Percentiles rank a stretch among this genome's conserved stretches.
Conservation (phyloP, 2,113 vertebrate species). For the Sitta europaea region DNA sequence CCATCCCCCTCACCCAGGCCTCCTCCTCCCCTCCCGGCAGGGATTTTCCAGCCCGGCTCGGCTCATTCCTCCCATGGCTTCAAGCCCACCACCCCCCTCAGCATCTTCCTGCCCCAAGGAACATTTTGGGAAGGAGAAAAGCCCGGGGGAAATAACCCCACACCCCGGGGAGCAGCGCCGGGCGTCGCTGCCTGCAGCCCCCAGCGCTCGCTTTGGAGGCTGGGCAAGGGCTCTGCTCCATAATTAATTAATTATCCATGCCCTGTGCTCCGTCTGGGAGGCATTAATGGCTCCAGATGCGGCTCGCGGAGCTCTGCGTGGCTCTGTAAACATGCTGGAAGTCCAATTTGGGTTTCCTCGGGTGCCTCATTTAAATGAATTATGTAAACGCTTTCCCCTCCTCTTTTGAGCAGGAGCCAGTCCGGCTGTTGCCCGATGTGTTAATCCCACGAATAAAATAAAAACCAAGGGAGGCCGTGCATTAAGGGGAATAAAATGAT, state of each 20-base stretch:
- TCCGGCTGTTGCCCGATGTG: slow-evolving; percentile 19
- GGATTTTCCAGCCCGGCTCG: not conserved
- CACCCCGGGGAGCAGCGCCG: accelerated
- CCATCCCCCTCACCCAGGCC: accelerated
- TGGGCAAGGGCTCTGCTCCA: not conserved
- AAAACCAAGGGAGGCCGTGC: not conserved
- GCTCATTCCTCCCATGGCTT: not conserved
- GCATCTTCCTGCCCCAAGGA: not conserved
- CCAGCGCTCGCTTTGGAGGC: not conserved
- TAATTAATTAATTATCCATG: slow-evolving; percentile 51
- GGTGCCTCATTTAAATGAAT: slow-evolving; percentile 54
- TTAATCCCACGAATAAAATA: slow-evolving; percentile 30
- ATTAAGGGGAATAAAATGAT: not conserved
- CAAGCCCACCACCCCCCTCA: accelerated
- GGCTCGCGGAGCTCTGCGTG: slow-evolving; percentile 1
- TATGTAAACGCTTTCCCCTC: slow-evolving; percentile 47
- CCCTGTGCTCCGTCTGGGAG: slow-evolving; percentile 24
- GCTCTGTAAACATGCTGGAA: slow-evolving; percentile 23
- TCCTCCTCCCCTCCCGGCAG: not conserved
- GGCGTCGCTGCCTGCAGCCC: not conserved
- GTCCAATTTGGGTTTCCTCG: slow-evolving; percentile 55
- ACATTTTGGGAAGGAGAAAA: not conserved
- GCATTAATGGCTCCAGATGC: slow-evolving; percentile 44
- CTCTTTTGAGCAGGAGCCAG: slow-evolving; percentile 40
- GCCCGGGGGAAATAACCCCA: not conserved